These are phyloP conservation scores for Pomatorhinus ruficollis DNA, from an alignment of 2,113 vertebrate genomes.

Conservation along the genomic window DNA sequence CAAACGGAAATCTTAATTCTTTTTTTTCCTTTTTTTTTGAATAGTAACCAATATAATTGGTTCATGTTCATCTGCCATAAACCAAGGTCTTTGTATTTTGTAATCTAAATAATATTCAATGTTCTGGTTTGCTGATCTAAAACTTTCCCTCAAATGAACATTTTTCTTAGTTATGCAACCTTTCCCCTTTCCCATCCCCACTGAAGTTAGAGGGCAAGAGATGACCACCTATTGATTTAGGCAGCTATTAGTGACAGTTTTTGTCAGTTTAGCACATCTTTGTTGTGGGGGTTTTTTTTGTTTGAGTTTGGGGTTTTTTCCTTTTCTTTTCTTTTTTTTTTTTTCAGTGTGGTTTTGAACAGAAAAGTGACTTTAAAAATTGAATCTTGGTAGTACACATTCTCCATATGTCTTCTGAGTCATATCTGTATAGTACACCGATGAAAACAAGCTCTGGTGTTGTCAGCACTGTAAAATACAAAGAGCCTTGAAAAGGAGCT, in stretches of 20 bases:
- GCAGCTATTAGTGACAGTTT: neutral
- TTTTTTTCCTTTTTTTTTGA: neutral
- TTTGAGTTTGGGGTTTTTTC: neutral
- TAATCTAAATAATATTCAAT: neutral
- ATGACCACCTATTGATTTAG: neutral
- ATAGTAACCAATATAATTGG: neutral
- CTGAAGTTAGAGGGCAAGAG: neutral
- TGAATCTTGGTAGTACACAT: neutral
- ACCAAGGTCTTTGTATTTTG: neutral
- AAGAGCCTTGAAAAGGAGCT: neutral
- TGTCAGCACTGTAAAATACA: constrained; percentile 7
- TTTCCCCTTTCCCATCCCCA: neutral
- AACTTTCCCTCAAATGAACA: neutral
- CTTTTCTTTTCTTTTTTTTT: neutral
- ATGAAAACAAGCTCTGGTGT: constrained; percentile 31
- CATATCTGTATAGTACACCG: constrained; percentile 47
- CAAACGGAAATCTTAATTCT: neutral
- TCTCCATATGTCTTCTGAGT: constrained; percentile 62
- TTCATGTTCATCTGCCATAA: neutral
- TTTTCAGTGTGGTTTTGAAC: neutral
- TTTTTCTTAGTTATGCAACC: neutral
- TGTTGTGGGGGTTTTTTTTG: neutral
- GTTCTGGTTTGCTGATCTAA: neutral
- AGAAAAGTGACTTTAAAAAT: constrained; percentile 54
- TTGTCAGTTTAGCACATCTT: constrained; percentile 37